These are phyloP conservation scores for Pteruthius melanotis DNA, from an alignment of 2,113 vertebrate species.

Conservation along the genomic window DNA sequence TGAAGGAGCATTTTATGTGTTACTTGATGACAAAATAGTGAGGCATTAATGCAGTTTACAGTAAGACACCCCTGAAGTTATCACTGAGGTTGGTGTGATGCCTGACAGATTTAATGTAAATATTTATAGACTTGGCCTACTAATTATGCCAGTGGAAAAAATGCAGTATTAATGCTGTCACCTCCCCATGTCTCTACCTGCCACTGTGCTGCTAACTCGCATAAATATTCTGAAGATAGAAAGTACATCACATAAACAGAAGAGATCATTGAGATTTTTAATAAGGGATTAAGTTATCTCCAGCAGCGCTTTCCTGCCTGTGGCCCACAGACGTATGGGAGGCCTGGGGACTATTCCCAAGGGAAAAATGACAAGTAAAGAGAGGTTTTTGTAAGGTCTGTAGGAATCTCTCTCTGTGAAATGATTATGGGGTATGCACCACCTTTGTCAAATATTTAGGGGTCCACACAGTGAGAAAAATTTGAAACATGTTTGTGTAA, in stretches of 20 bases:
- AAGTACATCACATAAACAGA: conserved; percentile 30
- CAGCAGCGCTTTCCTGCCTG: background rate
- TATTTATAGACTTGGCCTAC: conserved; percentile 66
- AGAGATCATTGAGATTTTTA: conserved; percentile 52
- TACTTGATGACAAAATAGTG: conserved; percentile 64
- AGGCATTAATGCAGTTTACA: conserved; percentile 42
- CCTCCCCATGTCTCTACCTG: conserved; percentile 7
- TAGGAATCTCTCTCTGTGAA: background rate
- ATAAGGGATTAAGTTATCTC: conserved; percentile 31
- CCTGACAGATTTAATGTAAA: conserved; percentile 63
- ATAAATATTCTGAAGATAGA: conserved; percentile 45
- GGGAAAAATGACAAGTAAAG: background rate
- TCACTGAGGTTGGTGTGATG: conserved; percentile 37
- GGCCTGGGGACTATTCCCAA: background rate
- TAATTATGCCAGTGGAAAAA: conserved; percentile 57
- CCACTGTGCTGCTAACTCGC: conserved; percentile 23
- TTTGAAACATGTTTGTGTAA: background rate
- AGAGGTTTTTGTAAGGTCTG: background rate
- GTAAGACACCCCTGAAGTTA: conserved; percentile 49
- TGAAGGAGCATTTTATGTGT: conserved; percentile 45
- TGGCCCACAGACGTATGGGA: background rate
- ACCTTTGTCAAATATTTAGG: background rate
- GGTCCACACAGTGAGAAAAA: background rate
- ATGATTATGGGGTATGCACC: background rate
- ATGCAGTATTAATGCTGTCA: conserved; percentile 21